These are phyloP conservation scores for Dorcus hopei DNA, from an alignment of 2,888 invertebrate species.

Conservation along the genomic window DNA sequence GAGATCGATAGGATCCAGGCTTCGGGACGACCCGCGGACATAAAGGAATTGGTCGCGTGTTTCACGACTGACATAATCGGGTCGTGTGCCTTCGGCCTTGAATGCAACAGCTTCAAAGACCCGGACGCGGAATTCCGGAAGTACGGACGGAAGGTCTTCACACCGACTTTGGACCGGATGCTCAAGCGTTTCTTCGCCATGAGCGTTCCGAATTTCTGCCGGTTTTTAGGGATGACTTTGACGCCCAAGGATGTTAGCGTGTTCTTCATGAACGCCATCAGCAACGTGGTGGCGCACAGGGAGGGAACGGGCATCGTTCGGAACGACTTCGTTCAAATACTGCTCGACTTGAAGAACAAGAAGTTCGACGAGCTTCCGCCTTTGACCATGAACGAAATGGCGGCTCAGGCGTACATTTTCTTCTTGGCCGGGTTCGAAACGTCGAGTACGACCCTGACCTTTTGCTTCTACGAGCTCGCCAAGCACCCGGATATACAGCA, in stretches of 20 bases:
- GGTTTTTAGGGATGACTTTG: not conserved
- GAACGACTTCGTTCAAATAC: constrained; percentile 10
- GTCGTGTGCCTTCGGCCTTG: constrained; percentile 10
- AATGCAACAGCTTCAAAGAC: constrained; percentile 17
- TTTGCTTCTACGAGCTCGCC: constrained; percentile 46
- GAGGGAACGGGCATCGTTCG: not conserved
- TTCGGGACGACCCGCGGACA: not conserved
- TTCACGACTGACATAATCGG: constrained; percentile 7
- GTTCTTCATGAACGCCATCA: not conserved
- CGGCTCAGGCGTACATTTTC: constrained; percentile 37
- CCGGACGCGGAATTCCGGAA: constrained; percentile 12
- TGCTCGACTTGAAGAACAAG: constrained; percentile 4
- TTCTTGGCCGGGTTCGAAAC: constrained; percentile 52
- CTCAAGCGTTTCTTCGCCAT: not conserved
- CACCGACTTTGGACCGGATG: not conserved
- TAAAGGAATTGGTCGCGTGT: not conserved
- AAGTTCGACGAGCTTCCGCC: constrained; percentile 1
- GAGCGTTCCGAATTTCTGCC: not conserved
- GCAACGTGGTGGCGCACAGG: not conserved
- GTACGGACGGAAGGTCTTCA: not conserved
- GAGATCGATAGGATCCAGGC: not conserved
- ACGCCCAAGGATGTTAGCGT: not conserved
- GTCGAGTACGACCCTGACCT: constrained; percentile 47
- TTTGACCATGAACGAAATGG: constrained; percentile 28
- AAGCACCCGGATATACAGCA: constrained; percentile 46